Evolutionary conservation across 2,797 vertebrate genomes (phyloP).

Genomic region (Staurois parvus): DNA sequence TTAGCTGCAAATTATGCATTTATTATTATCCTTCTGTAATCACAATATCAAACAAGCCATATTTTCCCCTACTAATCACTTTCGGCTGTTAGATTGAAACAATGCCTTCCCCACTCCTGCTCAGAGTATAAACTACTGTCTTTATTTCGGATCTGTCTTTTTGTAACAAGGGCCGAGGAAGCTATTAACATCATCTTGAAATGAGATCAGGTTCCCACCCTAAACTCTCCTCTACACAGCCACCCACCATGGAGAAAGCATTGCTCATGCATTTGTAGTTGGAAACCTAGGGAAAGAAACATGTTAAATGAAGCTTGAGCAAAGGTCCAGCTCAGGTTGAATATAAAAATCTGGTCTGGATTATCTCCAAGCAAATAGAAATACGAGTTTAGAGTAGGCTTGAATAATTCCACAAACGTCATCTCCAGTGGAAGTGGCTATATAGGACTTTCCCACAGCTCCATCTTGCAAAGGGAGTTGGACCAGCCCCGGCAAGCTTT

Average conservation of each 20-base stretch:
- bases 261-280: slow-evolving; percentile 17
- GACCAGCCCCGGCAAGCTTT: slow-evolving; percentile 75
- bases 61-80: slow-evolving; percentile 24
- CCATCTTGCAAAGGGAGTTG: slow-evolving; percentile 62
- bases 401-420: slow-evolving; percentile 61
- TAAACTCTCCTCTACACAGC: not conserved
- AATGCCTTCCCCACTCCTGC: not conserved
- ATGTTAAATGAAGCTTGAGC: slow-evolving; percentile 23
- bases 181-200: slow-evolving; percentile 31
- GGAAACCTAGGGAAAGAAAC: not conserved
- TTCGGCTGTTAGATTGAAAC: slow-evolving; percentile 19
- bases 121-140: slow-evolving; percentile 19
- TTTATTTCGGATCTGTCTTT: not conserved
- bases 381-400: slow-evolving; percentile 30
- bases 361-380: slow-evolving; percentile 53
- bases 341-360: slow-evolving; percentile 37
- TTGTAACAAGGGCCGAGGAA: not conserved
- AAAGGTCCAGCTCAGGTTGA: slow-evolving; percentile 15
- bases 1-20: not conserved
- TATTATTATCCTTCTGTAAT: not conserved
- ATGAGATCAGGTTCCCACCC: slow-evolving; percentile 43
- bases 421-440: slow-evolving; percentile 70
- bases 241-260: slow-evolving; percentile 28
- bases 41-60: not conserved
- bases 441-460: slow-evolving; percentile 85